phyloP scores from a whole-genome alignment of 2,113 vertebrate species.

The Peromyscus leucopus region DNA sequence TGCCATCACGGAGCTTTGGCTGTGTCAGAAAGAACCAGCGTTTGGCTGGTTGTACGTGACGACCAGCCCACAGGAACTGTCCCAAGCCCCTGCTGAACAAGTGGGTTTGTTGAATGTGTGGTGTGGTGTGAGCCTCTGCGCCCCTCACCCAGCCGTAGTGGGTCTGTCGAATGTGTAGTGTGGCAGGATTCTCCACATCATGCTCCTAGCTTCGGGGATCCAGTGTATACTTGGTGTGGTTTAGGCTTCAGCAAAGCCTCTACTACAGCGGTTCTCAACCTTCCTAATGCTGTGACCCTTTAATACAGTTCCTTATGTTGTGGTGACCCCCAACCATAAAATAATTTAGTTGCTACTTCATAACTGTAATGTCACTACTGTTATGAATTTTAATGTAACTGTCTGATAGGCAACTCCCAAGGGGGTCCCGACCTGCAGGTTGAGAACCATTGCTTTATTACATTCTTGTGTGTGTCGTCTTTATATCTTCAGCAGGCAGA shows the following conservation, averaged over 20 bases:
- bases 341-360: background rate
- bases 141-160: background rate
- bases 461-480: fast-evolving
- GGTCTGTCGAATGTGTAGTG: background rate
- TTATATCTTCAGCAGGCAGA: background rate
- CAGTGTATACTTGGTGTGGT: too few species aligned
- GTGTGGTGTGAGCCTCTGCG: too few species aligned
- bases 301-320: background rate
- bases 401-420: background rate
- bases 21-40: background rate
- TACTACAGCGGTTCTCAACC: background rate
- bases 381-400: background rate
- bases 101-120: background rate
- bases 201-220: background rate
- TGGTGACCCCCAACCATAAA: background rate
- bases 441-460: background rate
- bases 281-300: background rate
- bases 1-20: background rate
- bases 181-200: background rate
- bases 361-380: background rate
- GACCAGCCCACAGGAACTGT: background rate
- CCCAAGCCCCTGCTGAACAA: background rate
- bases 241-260: background rate
- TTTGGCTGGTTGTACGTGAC: background rate
- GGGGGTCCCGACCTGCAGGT: background rate